Evolutionary conservation across 2,888 invertebrate species (phyloP), one percentile per base, ranked within the genome.

Genomic region (Melanostoma mellinum): DNA sequence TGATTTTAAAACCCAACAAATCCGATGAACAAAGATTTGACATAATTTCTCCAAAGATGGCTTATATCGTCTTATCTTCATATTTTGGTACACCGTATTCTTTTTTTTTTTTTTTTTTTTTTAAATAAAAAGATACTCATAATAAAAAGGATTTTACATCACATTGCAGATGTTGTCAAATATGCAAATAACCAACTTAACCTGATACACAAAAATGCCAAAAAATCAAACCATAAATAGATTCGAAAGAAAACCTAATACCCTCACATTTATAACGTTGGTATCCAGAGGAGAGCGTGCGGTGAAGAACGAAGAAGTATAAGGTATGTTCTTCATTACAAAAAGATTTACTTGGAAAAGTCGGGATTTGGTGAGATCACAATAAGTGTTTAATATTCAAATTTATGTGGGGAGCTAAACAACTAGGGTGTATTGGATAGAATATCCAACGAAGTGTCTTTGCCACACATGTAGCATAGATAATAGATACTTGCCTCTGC

Each of bases 381-480:
- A 63, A 63, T 63, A 63, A 63, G 63, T 63, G 63, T 63, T 63
- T 63, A 63, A 63, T 63, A 63, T 63, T 63, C 63, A 63, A 63
- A 63, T 63, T 63, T 63, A 63, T 63, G 38, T 60, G 32, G 36
- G 32, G 58, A 33, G 44, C 30, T 58, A 42, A 58, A 58, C 32
- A 33, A n/a, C 10, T 44, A 10, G 53, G 36, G 40, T 30, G 30
- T 30, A 38, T 63, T 50, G 8, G 38, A 38, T 20, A 20, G 20
- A 20, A 20, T 63, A 36, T 63, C n/a, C 48, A 38, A 50, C 0
- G 32, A 35, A 63, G 48, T 30, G n/a, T 4, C 61, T 36, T 48
- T 30, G 2, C 58, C 58, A 6, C 44, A 50, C 35, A 46, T 20
- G 36, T 61, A 46, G 46, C 20, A 46, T 46, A 20, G 20, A 35